These are phyloP conservation scores for Labia minor DNA, from an alignment of 2,888 invertebrate genomes.

Conservation along the genomic window DNA sequence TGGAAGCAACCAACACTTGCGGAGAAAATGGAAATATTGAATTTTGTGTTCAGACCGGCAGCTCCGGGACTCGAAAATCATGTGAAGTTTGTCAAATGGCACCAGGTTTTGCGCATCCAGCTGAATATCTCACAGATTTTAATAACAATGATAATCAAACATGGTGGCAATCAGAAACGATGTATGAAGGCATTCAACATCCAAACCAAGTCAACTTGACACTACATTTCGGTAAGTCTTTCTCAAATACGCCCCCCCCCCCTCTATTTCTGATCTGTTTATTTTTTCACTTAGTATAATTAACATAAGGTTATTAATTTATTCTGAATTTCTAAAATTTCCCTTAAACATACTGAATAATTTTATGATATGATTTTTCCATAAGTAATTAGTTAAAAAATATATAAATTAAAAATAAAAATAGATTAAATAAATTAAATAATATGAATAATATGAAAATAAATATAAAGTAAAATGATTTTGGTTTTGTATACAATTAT, in stretches of 20 bases:
- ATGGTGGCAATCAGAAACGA: slow-evolving; percentile 98
- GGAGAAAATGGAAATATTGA: slow-evolving; percentile 67
- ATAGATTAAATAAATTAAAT: too few species aligned
- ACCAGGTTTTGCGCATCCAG: slow-evolving; percentile 51
- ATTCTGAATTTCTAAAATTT: too few species aligned
- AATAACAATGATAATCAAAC: slow-evolving; percentile 83
- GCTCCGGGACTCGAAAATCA: slow-evolving; percentile 51
- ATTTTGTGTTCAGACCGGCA: slow-evolving; percentile 88
- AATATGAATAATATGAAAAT: too few species aligned
- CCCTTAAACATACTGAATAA: too few species aligned
- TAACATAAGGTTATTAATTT: too few species aligned
- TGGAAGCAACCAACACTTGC: slow-evolving; percentile 94
- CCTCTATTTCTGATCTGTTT: not conserved
- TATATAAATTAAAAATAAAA: too few species aligned
- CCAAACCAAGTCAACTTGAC: slow-evolving; percentile 89
- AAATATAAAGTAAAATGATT: too few species aligned
- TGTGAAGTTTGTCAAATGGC: slow-evolving; percentile 63
- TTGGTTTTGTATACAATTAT: too few species aligned
- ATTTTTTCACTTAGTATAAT: too few species aligned
- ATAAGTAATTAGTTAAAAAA: too few species aligned
- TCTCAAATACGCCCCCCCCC: slow-evolving; percentile 21
- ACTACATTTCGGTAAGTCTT: slow-evolving; percentile 61
- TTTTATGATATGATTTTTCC: too few species aligned
- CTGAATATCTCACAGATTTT: slow-evolving; percentile 74
- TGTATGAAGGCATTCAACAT: slow-evolving; percentile 85